Percentiles rank a stretch among this genome's conserved stretches.
Evolutionary conservation across 2,797 vertebrate genomes (phyloP).

Genomic region (Gila robusta): DNA sequence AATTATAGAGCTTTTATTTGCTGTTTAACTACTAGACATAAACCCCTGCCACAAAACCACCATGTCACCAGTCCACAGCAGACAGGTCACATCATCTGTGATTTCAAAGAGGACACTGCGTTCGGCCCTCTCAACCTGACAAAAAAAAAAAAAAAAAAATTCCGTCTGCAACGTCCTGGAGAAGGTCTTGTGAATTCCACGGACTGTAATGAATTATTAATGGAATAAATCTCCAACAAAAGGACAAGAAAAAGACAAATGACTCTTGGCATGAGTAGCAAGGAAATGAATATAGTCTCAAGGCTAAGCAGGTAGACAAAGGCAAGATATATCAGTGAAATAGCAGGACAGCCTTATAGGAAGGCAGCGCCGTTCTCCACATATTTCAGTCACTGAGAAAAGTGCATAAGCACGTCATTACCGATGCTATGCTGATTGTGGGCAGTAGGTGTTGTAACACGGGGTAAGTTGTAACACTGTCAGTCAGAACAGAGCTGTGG

Average conservation of each 20-base stretch:
- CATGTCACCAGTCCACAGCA: constrained; percentile 16
- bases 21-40: constrained; percentile 12
- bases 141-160: constrained; percentile 42
- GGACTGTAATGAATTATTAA: constrained; percentile 79
- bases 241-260: constrained; percentile 76
- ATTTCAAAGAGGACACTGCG: constrained; percentile 1
- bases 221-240: constrained; percentile 76
- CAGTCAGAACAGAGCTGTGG: no score
- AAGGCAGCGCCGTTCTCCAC: not conserved
- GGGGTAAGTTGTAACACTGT: no score
- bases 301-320: constrained; percentile 62
- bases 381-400: constrained; percentile 38
- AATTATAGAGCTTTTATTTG: constrained; percentile 16
- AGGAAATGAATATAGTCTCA: constrained; percentile 72
- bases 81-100: constrained; percentile 24
- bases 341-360: not conserved
- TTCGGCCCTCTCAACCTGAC: constrained; percentile 31
- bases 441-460: not conserved
- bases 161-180: constrained; percentile 19
- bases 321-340: constrained; percentile 46
- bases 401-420: constrained; percentile 19
- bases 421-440: not conserved
- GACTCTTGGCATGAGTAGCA: constrained; percentile 72
- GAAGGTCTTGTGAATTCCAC: constrained; percentile 68
- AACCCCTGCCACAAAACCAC: constrained; percentile 9